Percentiles rank a stretch among this genome's conserved stretches.
Conservation (phyloP, 2,888 invertebrate genomes). For the Bugulina stolonifera region DNA sequence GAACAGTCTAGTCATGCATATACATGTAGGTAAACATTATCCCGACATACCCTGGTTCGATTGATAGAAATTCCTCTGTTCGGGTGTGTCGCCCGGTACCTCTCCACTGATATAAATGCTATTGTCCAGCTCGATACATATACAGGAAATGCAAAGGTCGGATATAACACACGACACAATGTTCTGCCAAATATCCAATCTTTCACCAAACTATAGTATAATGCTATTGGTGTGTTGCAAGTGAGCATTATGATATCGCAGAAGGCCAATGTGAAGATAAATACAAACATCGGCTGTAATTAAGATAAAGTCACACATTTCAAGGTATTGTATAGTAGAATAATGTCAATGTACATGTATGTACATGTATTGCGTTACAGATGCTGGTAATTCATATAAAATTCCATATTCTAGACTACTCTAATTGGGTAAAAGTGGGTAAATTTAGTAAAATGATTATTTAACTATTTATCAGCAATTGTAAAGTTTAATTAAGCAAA, state of each 20-base stretch:
- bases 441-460: no score
- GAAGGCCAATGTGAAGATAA: conserved; percentile 45
- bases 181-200: conserved; percentile 46
- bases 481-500: no score
- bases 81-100: conserved; percentile 33
- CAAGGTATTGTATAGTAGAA: no score
- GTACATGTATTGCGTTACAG: no score
- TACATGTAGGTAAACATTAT: background rate
- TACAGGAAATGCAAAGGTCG: conserved; percentile 48
- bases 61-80: background rate
- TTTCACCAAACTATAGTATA: conserved; percentile 48
- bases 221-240: conserved; percentile 48
- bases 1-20: background rate
- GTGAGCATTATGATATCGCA: conserved; percentile 47
- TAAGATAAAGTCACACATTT: no score
- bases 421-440: no score
- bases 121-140: conserved; percentile 48
- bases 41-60: background rate
- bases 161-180: conserved; percentile 45
- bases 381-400: no score
- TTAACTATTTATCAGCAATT: no score
- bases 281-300: conserved; percentile 37
- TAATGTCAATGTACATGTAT: no score
- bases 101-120: conserved; percentile 47
- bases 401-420: no score